phyloP scores from a whole-genome alignment of 2,888 invertebrate species.

The Drosophila neotestacea region DNA sequence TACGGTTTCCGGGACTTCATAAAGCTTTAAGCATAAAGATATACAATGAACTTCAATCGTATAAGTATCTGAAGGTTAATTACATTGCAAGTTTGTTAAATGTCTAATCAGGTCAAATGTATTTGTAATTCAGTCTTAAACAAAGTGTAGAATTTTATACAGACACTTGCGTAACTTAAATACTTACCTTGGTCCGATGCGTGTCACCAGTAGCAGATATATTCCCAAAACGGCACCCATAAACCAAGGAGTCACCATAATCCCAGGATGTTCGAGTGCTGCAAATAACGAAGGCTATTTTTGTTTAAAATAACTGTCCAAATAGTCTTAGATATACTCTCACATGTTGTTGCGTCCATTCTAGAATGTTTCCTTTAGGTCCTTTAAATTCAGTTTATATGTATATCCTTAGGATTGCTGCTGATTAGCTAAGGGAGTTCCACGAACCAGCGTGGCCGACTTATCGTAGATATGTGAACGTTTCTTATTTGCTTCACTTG shows the following conservation, averaged over 20 bases:
- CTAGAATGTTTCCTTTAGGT: not conserved
- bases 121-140: constrained; percentile 31
- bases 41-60: constrained; percentile 1
- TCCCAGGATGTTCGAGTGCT: constrained; percentile 49
- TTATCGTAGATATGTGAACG: constrained; percentile 45
- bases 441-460: constrained; percentile 42
- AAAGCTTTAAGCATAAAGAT: constrained; percentile 64
- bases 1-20: constrained; percentile 91
- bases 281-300: not conserved
- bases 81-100: not conserved
- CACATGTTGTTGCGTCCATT: constrained; percentile 41
- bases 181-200: constrained; percentile 71
- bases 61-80: constrained; percentile 5
- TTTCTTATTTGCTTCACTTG: constrained; percentile 11
- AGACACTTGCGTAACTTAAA: not conserved
- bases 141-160: constrained; percentile 26
- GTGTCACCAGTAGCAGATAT: constrained; percentile 73
- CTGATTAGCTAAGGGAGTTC: not conserved
- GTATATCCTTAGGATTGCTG: not conserved
- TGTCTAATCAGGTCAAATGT: constrained; percentile 9
- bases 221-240: constrained; percentile 54
- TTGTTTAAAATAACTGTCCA: not conserved
- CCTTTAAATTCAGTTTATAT: not conserved
- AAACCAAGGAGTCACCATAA: constrained; percentile 61
- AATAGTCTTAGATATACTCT: constrained; percentile 2